Evolutionary conservation across 2,797 vertebrate species (phyloP).

Genomic region (Epinephelus awoara): DNA sequence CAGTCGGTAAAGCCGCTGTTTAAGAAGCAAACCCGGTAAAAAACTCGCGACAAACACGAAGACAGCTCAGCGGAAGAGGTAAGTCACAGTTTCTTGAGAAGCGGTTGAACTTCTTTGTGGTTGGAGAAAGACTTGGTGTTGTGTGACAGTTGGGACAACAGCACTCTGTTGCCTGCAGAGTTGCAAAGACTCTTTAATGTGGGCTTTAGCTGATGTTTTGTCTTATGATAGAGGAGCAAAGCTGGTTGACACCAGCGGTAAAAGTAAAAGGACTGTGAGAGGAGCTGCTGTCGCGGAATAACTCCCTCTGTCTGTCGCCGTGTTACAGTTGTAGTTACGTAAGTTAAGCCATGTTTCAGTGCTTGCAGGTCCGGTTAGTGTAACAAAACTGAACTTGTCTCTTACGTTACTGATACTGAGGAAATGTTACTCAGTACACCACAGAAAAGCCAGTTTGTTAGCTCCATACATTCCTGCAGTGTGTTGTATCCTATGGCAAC

Average conservation of each 20-base stretch:
- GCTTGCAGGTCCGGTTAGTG: not conserved
- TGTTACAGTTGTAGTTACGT: constrained; percentile 17
- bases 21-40: not conserved
- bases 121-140: constrained; percentile 11
- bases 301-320: constrained; percentile 4
- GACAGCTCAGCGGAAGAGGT: constrained; percentile 53
- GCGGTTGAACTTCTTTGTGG: constrained; percentile 12
- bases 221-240: not conserved
- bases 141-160: constrained; percentile 26
- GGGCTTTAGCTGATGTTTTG: not conserved
- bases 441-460: not conserved
- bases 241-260: not conserved
- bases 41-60: not conserved
- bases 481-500: constrained; percentile 16
- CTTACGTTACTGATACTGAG: too few relatives aligned
- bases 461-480: not conserved
- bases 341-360: constrained; percentile 27
- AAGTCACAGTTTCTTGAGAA: constrained; percentile 10
- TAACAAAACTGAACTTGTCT: not conserved
- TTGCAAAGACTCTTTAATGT: not conserved
- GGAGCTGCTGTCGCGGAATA: constrained; percentile 36
- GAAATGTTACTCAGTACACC: not conserved
- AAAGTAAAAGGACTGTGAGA: not conserved
- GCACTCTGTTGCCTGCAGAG: not conserved
- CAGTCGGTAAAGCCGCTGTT: not conserved